Percentiles rank a stretch among this genome's conserved stretches.
Conservation (phyloP, 2,888 invertebrate genomes). For the Heliconius charithonia region DNA sequence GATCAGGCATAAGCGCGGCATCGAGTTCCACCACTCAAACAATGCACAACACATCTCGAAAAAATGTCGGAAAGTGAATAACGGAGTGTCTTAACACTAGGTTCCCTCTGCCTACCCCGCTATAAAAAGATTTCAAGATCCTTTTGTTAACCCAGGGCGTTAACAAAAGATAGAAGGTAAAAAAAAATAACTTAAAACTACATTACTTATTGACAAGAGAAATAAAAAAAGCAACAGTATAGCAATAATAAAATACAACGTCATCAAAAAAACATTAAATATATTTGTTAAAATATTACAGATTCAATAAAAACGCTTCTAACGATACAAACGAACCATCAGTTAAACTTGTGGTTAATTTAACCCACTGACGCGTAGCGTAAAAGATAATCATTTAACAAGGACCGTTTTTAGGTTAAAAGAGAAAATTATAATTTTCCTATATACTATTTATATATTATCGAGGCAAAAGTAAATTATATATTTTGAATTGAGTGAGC, state of each 20-base stretch:
- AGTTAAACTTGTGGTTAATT: conserved; percentile 48
- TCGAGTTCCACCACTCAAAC: neutral
- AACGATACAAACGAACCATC: conserved; percentile 50
- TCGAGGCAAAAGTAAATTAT: neutral
- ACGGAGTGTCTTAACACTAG: neutral
- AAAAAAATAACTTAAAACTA: neutral
- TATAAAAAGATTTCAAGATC: neutral
- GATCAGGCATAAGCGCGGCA: neutral
- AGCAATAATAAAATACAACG: conserved; percentile 36
- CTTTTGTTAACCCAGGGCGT: too few species aligned
- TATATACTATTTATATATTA: conserved; percentile 1
- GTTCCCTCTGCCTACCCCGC: neutral
- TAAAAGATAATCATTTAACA: neutral
- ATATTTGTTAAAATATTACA: conserved; percentile 83
- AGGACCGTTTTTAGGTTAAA: neutral
- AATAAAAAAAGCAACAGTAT: neutral
- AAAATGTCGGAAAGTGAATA: neutral
- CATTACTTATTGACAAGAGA: neutral
- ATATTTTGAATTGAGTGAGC: neutral
- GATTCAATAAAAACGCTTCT: conserved; percentile 79
- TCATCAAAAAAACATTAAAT: conserved; percentile 76
- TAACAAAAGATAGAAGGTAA: neutral
- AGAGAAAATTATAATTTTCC: neutral
- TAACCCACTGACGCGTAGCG: conserved; percentile 10
- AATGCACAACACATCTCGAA: neutral